phyloP scores from a whole-genome alignment of 2,888 invertebrate species.

The Brachypalpus laphriformis region DNA sequence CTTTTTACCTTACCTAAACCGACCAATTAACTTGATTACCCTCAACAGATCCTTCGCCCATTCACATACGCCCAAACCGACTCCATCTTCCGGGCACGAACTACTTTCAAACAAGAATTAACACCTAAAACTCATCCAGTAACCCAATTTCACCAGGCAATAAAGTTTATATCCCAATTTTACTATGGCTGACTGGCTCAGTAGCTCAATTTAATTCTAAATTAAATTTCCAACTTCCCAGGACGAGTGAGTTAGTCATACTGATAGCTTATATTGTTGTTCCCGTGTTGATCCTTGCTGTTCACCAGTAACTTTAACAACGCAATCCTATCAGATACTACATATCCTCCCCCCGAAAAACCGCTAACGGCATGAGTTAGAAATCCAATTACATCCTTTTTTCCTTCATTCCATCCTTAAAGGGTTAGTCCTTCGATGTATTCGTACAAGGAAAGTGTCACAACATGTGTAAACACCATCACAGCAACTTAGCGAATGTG shows the following conservation, averaged over 20 bases:
- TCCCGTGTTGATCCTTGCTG: constrained; percentile 6
- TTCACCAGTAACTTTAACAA: constrained; percentile 28
- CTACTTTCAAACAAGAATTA: constrained; percentile 35
- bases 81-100: constrained; percentile 1
- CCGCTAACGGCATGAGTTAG: constrained; percentile 41
- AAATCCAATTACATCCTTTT: constrained; percentile 45
- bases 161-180: constrained; percentile 32
- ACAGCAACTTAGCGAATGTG: constrained; percentile 9
- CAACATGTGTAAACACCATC: constrained; percentile 42
- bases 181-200: constrained; percentile 33
- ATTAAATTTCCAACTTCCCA: constrained; percentile 53
- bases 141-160: constrained; percentile 5
- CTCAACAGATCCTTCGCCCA: not conserved
- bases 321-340: constrained; percentile 37
- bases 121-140: constrained; percentile 20
- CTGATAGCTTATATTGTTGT: not conserved
- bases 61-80: not conserved
- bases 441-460: constrained; percentile 11
- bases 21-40: constrained; percentile 25
- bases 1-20: not conserved
- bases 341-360: constrained; percentile 7
- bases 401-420: not conserved
- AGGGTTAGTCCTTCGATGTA: constrained; percentile 47
- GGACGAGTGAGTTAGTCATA: constrained; percentile 11
- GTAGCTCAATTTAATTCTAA: constrained; percentile 63